Percentiles rank a stretch among this genome's conserved stretches.
These are phyloP conservation scores for Pteria penguin DNA, from an alignment of 2,888 invertebrate genomes.

Conservation along the genomic window DNA sequence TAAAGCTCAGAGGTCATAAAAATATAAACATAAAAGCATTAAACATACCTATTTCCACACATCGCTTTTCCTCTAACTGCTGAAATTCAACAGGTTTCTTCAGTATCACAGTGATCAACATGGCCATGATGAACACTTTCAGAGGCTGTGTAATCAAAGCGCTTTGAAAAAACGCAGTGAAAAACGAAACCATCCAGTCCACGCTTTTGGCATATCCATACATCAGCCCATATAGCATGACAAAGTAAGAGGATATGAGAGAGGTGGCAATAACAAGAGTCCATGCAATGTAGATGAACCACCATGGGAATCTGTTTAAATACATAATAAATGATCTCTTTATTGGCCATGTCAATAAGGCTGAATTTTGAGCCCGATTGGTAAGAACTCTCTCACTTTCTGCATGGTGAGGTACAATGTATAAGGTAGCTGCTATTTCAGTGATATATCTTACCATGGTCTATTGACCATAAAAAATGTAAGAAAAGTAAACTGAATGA, in stretches of 20 bases:
- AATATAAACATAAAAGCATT: no score
- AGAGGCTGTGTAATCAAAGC: constrained; percentile 66
- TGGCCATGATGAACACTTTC: constrained; percentile 60
- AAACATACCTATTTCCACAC: neutral
- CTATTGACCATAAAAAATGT: no score
- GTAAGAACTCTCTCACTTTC: no score
- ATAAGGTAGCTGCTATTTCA: no score
- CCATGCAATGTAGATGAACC: constrained; percentile 72
- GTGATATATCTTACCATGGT: no score
- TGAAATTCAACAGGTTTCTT: constrained; percentile 58
- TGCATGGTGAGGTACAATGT: no score
- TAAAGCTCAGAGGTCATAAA: no score
- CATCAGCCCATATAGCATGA: constrained; percentile 74
- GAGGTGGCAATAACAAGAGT: constrained; percentile 53
- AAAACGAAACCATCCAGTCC: constrained; percentile 71
- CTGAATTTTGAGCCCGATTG: no score
- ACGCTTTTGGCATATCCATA: constrained; percentile 70
- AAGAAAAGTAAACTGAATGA: no score
- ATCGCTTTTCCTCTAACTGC: neutral
- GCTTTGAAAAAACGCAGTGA: constrained; percentile 68
- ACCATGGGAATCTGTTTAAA: constrained; percentile 70
- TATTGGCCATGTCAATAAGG: no score
- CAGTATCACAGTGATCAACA: constrained; percentile 60
- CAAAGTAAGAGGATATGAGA: constrained; percentile 67
- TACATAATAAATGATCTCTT: no score